Evolutionary conservation across 2,113 vertebrate genomes (phyloP), one percentile per base, ranked within the genome.

Genomic region (Delphinus delphis): DNA sequence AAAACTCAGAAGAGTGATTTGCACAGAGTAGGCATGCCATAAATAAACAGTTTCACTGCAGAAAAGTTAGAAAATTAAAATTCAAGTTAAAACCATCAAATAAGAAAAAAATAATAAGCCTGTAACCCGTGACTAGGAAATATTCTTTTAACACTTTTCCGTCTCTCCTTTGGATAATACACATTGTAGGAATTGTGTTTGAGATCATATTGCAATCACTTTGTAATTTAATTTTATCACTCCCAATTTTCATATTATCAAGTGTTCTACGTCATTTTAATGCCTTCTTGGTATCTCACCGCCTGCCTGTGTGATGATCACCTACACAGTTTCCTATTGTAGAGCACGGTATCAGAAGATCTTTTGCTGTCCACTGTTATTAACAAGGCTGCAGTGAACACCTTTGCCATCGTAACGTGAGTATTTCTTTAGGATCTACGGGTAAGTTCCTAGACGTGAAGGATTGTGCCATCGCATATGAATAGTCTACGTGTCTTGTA

Each of bases 31-130:
- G 14, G 28, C 15, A 9, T 41, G 31, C 6, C 15, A 8, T n/a
- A n/a, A 2, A 62, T 41, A 53, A 90, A 10, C 4, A 10, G 21
- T 47, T 79, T 95, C 33, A 82, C 18, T 15, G 6, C 36, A 21
- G 71, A 63, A 88, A 94, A 71, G 20, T 67, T 3, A 88, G 71
- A 38, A 94, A 94, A 44, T 58, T 84, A 31, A 65, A 62, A 71
- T 80, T 47, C 33, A 67, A 18, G n/a, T 47, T 28, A 93, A 81
- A 47, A n/a, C 3, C 8, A 55, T 89, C 18, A 73, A 44, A 82
- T 18, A 62, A 44, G 31, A 85, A n/a, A 55, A 28, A 21, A n/a
- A n/a, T 62, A n/a, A 62, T 25, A 36, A 18, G 15, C 7, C 7
- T 53, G 1, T 6, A 3, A 33, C 17, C 65, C 6, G 0, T 1